These are phyloP conservation scores for Clupea harengus DNA, from an alignment of 2,113 vertebrate species.

Conservation along the genomic window DNA sequence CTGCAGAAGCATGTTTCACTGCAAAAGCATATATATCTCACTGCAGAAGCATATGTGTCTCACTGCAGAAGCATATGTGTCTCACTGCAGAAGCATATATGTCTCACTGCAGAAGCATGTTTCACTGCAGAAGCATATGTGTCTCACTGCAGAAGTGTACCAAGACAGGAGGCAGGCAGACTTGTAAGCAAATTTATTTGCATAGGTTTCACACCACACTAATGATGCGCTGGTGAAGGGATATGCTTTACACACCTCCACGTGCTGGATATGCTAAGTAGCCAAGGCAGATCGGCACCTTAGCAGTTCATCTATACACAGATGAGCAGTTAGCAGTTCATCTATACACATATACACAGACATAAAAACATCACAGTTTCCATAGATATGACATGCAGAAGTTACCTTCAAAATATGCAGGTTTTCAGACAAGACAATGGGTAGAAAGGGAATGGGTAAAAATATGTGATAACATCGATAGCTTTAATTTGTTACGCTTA, in stretches of 20 bases:
- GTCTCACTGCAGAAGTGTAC: not conserved
- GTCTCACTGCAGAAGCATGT: too few relatives aligned
- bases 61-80: too few relatives aligned
- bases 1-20: not conserved
- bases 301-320: not conserved
- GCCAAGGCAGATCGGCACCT: not conserved
- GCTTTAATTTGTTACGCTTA: not conserved
- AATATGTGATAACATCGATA: too few relatives aligned
- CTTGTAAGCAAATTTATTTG: conserved; percentile 24
- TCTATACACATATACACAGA: not conserved
- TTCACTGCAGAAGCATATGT: too few relatives aligned
- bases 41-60: too few relatives aligned
- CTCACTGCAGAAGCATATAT: too few relatives aligned
- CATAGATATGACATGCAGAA: not conserved
- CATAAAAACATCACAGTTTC: not conserved
- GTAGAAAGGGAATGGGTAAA: not conserved
- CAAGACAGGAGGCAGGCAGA: not conserved
- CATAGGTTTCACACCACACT: conserved; percentile 8
- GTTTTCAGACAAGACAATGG: not conserved
- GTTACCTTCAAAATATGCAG: not conserved
- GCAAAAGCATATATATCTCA: too few relatives aligned
- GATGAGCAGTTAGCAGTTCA: not conserved
- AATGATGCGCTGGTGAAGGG: conserved; percentile 18
- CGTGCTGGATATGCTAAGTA: not conserved
- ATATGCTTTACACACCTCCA: not conserved